Conservation (phyloP, 2,113 vertebrate species). For the Thomomys bottae region DNA sequence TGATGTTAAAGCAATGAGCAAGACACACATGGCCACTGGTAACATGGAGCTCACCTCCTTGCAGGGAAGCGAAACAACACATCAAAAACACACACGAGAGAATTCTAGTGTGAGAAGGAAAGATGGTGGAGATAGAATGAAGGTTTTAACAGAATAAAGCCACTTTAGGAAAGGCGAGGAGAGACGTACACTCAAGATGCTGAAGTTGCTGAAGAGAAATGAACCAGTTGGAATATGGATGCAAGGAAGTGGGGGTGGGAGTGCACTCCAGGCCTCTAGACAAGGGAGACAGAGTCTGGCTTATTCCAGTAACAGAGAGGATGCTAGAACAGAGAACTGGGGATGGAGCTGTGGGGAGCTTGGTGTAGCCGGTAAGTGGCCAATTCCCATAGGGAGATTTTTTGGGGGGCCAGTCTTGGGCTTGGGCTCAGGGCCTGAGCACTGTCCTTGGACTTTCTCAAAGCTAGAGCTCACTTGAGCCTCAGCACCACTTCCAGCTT, state of each 20-base stretch:
- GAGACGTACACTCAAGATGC: background rate
- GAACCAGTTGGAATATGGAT: background rate
- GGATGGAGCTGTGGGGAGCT: background rate
- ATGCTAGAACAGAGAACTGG: background rate
- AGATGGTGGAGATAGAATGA: background rate
- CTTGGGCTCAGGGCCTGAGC: no score
- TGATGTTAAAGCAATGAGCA: background rate
- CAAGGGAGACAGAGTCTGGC: background rate
- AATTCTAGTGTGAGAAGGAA: background rate
- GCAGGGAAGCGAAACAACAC: background rate
- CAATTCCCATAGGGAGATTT: background rate
- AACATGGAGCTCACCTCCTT: background rate
- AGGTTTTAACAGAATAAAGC: background rate
- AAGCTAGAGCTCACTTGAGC: no score
- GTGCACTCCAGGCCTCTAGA: no score
- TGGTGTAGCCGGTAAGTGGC: background rate
- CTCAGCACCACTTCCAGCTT: no score
- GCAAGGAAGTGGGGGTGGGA: no score
- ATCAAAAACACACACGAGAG: background rate
- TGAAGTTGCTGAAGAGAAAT: background rate
- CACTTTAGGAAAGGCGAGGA: background rate
- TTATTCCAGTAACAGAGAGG: background rate
- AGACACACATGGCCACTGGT: background rate
- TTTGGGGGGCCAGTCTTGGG: no score
- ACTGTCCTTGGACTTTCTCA: no score